These are phyloP conservation scores for Galago senegalensis DNA, from an alignment of 2,797 vertebrate species.

Conservation along the genomic window DNA sequence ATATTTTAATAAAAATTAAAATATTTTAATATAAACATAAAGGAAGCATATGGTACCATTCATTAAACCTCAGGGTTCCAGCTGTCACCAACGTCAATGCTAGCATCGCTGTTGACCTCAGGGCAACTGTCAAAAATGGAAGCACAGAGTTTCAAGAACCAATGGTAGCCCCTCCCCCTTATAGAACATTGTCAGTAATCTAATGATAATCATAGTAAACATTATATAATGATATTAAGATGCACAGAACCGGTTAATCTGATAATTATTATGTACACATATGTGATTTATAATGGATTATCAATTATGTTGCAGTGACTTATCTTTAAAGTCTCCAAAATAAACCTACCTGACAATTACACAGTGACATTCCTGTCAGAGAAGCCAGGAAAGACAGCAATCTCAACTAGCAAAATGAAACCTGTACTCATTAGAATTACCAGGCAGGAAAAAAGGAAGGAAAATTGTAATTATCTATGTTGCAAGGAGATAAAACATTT, in stretches of 20 bases:
- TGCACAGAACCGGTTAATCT: neutral
- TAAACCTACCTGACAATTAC: constrained; percentile 7
- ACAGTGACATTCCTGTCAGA: neutral
- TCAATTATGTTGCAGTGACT: neutral
- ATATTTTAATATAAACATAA: neutral
- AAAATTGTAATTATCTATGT: constrained; percentile 47
- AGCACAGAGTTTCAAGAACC: neutral
- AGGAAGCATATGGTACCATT: neutral
- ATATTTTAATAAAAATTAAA: neutral
- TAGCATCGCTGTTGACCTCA: neutral
- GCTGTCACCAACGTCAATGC: neutral
- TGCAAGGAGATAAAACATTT: constrained; percentile 58
- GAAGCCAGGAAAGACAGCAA: neutral
- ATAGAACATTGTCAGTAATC: fast-evolving
- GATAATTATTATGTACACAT: neutral
- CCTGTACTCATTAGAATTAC: neutral
- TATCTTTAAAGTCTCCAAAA: constrained; percentile 46
- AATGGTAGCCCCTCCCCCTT: neutral
- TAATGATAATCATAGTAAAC: neutral
- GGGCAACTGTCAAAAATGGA: neutral
- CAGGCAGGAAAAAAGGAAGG: neutral
- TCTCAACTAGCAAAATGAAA: neutral
- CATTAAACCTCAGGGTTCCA: neutral
- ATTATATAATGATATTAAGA: neutral
- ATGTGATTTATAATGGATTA: constrained; percentile 4